Evolutionary conservation across 2,888 invertebrate species (phyloP), one percentile per base, ranked within the genome.

Genomic region (Azorinus chamasolen): DNA sequence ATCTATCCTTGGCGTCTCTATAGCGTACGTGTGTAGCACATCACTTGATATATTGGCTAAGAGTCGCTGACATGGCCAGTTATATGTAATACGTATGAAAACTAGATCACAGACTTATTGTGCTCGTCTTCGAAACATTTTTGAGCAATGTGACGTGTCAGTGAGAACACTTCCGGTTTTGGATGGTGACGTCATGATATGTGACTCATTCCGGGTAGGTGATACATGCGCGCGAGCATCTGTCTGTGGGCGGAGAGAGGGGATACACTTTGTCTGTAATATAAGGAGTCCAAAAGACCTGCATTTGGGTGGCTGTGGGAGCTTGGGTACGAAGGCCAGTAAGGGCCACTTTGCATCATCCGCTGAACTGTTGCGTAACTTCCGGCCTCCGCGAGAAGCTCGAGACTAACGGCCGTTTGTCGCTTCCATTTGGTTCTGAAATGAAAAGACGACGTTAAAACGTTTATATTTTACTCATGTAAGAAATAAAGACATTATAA

Each of bases 341-440:
- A 92, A 8, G 91, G 91, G 74, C 91, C 91, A 22, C 90, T 84
- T 65, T 92, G 91, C 24, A 94, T 89, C 78, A 99, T 95, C 78
- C 98, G 95, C 94, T 99, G 98, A 92, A 99, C 97, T 22, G 99
- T 99, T 1, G 98, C 98, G 94, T 97, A 98, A 94, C 98, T 99
- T n/a, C 98, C 98, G 0, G 98, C 98, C 93, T 99, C 99, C 2
- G 98, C 98, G 68, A 99, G 94, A 43, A 99, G 95, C 93, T 99
- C 99, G 86, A 98, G 93, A 0, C 99, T 98, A 6, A 99, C 99
- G 0, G 99, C 98, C 18, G 99, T 98, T 93, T 99, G 99, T 0
- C 99, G 95, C 94, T 99, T 99, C 99, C 99, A 99, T 95, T 99
- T 99, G 93, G 99, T 99, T 93, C 97, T 97, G 95, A 55, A 92